Percentiles rank a stretch among this genome's conserved stretches.
Conservation (phyloP, 2,797 vertebrate species). For the Euphonia xanthogaster region DNA sequence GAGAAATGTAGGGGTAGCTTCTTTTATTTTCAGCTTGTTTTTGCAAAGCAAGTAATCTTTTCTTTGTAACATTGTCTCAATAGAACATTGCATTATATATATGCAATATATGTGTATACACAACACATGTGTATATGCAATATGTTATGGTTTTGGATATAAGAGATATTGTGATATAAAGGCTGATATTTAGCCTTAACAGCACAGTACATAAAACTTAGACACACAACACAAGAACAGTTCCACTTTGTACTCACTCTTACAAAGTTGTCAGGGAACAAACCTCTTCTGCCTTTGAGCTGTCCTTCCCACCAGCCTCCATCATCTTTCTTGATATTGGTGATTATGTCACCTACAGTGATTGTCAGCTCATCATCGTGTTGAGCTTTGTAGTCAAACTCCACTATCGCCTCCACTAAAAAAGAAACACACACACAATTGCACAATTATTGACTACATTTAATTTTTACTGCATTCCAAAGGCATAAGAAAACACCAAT, state of each 20-base stretch:
- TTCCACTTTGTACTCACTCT: conserved; percentile 90
- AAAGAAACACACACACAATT: background rate
- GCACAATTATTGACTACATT: background rate
- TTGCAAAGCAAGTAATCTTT: background rate
- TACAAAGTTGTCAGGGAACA: conserved; percentile 99
- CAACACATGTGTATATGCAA: background rate
- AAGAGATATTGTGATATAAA: background rate
- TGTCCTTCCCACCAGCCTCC: conserved; percentile 99
- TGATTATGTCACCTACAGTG: conserved; percentile 93
- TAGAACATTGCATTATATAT: background rate
- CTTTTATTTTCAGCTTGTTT: background rate
- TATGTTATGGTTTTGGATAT: background rate
- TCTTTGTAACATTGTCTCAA: background rate
- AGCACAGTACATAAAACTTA: background rate
- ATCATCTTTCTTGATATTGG: conserved; percentile 94
- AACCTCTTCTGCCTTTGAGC: conserved; percentile 93
- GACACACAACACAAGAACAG: conserved; percentile 64
- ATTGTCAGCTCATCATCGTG: conserved; percentile 99
- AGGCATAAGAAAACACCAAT: background rate
- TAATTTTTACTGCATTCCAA: background rate
- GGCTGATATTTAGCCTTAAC: background rate
- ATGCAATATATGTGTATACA: background rate
- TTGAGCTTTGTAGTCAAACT: conserved; percentile 98
- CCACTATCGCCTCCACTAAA: conserved; percentile 97
- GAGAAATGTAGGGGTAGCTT: background rate